A percentile compares a stretch with the other conserved stretches of the same genome.
These are phyloP conservation scores for Mandrillus leucophaeus DNA, from an alignment of 2,113 vertebrate species.

Conservation along the genomic window DNA sequence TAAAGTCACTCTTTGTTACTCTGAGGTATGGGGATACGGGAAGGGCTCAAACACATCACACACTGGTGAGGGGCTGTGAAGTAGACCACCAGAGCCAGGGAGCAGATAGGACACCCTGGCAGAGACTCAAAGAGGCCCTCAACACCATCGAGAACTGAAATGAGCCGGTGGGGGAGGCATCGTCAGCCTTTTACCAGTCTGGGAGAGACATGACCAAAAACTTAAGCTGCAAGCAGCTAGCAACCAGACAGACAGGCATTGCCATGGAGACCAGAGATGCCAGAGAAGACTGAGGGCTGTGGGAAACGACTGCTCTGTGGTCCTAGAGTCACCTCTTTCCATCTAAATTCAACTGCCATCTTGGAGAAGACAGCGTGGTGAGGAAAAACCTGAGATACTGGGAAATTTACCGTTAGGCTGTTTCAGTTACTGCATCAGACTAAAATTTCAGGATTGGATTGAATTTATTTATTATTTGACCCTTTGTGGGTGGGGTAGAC, in stretches of 20 bases:
- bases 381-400: background rate
- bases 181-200: background rate
- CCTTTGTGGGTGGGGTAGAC: background rate
- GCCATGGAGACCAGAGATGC: background rate
- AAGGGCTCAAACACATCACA: background rate
- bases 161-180: background rate
- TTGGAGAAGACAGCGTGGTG: background rate
- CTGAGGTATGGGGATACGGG: background rate
- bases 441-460: background rate
- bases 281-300: too few relatives aligned
- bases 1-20: background rate
- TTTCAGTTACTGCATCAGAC: background rate
- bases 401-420: background rate
- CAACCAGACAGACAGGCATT: background rate
- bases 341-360: background rate
- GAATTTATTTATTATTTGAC: background rate
- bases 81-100: background rate
- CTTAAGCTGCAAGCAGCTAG: too few relatives aligned
- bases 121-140: background rate
- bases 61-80: background rate
- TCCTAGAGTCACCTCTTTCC: background rate
- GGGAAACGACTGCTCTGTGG: background rate
- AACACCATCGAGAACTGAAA: background rate
- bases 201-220: background rate
- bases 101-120: background rate